These are phyloP conservation scores for Macquaria ambigua DNA, from an alignment of 2,113 vertebrate species.

Conservation along the genomic window DNA sequence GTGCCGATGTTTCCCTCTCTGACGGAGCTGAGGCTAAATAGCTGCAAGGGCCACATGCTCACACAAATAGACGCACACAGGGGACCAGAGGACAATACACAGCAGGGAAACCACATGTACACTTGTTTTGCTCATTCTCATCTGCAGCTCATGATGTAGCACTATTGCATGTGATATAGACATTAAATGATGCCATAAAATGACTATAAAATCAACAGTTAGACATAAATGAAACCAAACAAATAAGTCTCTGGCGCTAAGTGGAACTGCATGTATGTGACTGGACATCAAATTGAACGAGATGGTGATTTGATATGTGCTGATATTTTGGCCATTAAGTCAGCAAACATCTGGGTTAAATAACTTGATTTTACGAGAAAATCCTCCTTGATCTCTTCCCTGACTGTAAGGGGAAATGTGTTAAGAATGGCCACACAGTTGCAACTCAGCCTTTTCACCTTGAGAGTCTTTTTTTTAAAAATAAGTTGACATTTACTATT, in stretches of 20 bases:
- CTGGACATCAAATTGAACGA: conserved; percentile 7
- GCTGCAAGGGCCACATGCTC: conserved; percentile 14
- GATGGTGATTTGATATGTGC: conserved; percentile 27
- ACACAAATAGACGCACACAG: conserved; percentile 30
- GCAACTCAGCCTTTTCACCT: background rate
- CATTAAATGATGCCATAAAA: conserved; percentile 11
- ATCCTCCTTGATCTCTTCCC: conserved; percentile 14
- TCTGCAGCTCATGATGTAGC: conserved; percentile 17
- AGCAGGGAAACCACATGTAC: conserved; percentile 18
- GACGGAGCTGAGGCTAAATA: conserved; percentile 34
- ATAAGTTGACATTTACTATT: conserved; percentile 21
- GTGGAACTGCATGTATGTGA: background rate
- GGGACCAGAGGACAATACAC: conserved; percentile 28
- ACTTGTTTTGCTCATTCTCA: background rate
- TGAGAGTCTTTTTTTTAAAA: background rate
- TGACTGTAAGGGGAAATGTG: conserved; percentile 31
- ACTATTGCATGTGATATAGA: conserved; percentile 2
- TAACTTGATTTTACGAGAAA: conserved; percentile 20
- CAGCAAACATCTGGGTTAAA: conserved; percentile 33
- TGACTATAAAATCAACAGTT: conserved; percentile 10
- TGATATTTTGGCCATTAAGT: conserved; percentile 30
- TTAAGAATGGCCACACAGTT: conserved; percentile 18
- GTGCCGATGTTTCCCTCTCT: background rate
- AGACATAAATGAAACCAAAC: conserved; percentile 8
- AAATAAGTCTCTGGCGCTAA: background rate